Percentiles rank a stretch among this genome's conserved stretches.
phyloP scores from a whole-genome alignment of 1,140 invertebrate genomes.

The Bicyclus anynana region DNA sequence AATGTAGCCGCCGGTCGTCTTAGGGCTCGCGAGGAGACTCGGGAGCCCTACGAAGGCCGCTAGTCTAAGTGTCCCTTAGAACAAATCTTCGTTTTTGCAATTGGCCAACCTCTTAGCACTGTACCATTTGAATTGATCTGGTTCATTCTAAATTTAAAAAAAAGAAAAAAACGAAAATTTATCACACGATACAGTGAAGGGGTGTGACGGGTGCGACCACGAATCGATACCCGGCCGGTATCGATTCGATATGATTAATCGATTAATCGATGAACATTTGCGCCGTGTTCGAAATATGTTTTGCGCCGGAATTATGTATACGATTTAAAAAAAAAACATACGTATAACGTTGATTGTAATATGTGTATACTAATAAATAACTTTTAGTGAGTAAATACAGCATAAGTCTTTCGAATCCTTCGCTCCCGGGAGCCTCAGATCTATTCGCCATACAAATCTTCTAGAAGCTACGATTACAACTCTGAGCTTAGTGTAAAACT shows the following conservation, averaged over 20 bases:
- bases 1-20: constrained; percentile 18
- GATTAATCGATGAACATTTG: constrained; percentile 28
- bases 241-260: constrained; percentile 21
- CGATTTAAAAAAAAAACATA: constrained; percentile 69
- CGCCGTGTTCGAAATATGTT: constrained; percentile 58
- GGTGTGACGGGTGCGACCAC: constrained; percentile 63
- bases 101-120: constrained; percentile 76
- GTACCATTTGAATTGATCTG: constrained; percentile 46
- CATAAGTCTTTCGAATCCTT: constrained; percentile 36
- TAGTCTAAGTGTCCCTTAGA: constrained; percentile 66
- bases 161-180: constrained; percentile 26
- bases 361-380: constrained; percentile 72
- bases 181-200: constrained; percentile 69
- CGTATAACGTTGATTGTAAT: constrained; percentile 76
- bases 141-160: constrained; percentile 44
- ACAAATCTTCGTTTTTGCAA: constrained; percentile 79
- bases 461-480: constrained; percentile 48
- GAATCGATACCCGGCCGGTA: constrained; percentile 3
- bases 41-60: constrained; percentile 41
- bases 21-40: constrained; percentile 33
- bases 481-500: constrained; percentile 68
- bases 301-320: constrained; percentile 74
- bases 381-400: constrained; percentile 49
- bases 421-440: constrained; percentile 33
- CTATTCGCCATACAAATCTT: constrained; percentile 40